Evolutionary conservation across 2,888 invertebrate species (phyloP), one percentile per base, ranked within the genome.

Genomic region (Serrognathus titanus): DNA sequence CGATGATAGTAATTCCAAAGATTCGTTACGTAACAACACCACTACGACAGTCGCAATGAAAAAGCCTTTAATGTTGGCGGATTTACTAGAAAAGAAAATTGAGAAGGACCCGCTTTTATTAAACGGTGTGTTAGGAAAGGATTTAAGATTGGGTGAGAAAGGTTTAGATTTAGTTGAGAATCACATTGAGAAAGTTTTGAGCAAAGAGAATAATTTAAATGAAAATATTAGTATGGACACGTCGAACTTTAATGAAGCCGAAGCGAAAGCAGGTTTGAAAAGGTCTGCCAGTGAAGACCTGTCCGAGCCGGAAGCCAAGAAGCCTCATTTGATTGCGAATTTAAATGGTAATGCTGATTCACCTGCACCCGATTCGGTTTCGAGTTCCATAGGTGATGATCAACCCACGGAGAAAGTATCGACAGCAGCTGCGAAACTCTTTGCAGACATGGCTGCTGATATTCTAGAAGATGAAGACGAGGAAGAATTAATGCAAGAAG

Each of bases 361-460:
- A 0, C 80, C 79, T 4, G 76, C 79, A 38, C 78, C 79, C 1
- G 80, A 77, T 60, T 76, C 80, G 6, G 79, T 79, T 16, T 77
- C 79, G 1, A 79, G 74, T 59, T 75, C 75, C 9, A 80, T 80
- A 57, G 79, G 80, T 1, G 80, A 82, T 1, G 76, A 83, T 41
- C 56, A 58, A 11, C 57, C 77, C 2, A 81, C 84, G 62, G 83
- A 83, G 36, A 84, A 84, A 1, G 88, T 88, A 0, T 92, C 92
- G 0, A 90, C 90, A 53, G 90, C 90, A 5, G 92, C 92, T 0
- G 92, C 92, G 0, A 92, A 92, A 76, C 78, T 92, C 20, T 92
- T 92, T 71, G 92, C 92, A 0, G 92, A 92, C 31, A 81, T 92
- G 48, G 92, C 92, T 1, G 92, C 92, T 0, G 91, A 91, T 37